Evolutionary conservation across 92 coral and sea anemone genomes (phyloP), one percentile per base, ranked within the genome.

Genomic region (Siderastrea radians): DNA sequence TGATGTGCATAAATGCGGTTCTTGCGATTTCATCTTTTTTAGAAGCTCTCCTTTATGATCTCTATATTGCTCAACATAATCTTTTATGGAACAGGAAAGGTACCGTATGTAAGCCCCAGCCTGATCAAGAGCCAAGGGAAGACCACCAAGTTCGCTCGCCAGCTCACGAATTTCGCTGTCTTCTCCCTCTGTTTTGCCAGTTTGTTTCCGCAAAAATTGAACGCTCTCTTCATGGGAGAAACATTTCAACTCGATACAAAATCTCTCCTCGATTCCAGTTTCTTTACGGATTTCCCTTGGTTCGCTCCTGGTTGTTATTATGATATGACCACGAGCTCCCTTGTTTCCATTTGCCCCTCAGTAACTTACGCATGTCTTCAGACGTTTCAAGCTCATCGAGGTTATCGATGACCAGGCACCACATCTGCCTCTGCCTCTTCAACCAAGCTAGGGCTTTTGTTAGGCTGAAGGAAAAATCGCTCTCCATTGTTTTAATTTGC

Each of bases 111-210:
- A 90, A 0, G 98, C 98, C 38, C 89, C 92, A 19, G 95, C 94
- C 81, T 94, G 96, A 46, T 94, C 96, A n/a, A 94, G 75, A 49
- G 98, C 98, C 73, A 94, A 72, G 1, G 98, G 98, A 15, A 95
- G 92, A 43, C 86, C 86, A 11, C 93, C 93, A 14, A 95, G 87
- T 79, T 92, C 92, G n/a, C 62, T 68, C 61, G 80, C 93, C 65
- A 94, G 73, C 52, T 90, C 89, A 51, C 49, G 16, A 55, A 86
- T 64, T 12, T 62, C 78, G 12, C 73, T 9, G 59, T 86, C 85
- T 50, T 90, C 89, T 17, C 47, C 62, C 43, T 72, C 84, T 7
- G 50, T 48, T 26, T 38, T 61, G 7, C 63, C 82, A 64, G 90
- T 84, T 80, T 89, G 84, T 66, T 2, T 65, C 74, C 84, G 79